These are phyloP conservation scores for Lagria hirta DNA, from an alignment of 2,888 invertebrate species.

Conservation along the genomic window DNA sequence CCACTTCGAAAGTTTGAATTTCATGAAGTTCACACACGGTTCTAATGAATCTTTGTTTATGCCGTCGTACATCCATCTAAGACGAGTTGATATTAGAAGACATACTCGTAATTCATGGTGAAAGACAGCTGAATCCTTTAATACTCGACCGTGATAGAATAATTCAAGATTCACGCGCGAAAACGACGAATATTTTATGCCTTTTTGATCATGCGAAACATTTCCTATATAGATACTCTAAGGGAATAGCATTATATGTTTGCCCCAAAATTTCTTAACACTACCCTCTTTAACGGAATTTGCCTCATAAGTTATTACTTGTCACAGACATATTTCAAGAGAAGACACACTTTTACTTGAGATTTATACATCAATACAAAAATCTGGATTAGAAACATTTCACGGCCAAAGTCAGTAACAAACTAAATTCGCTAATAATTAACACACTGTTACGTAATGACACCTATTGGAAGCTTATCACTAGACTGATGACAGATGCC, in stretches of 20 bases:
- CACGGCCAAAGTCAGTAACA: too few species aligned
- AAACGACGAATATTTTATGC: constrained; percentile 21
- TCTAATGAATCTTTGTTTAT: constrained; percentile 27
- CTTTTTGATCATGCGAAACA: constrained; percentile 25
- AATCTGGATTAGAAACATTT: too few species aligned
- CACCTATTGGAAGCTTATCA: too few species aligned
- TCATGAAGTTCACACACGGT: too few species aligned
- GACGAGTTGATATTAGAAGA: constrained; percentile 22
- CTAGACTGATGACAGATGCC: too few species aligned
- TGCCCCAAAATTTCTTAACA: constrained; percentile 27
- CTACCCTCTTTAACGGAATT: constrained; percentile 29
- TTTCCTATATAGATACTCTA: constrained; percentile 20
- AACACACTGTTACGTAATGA: too few species aligned
- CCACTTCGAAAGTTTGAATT: too few species aligned
- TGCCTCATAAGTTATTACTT: constrained; percentile 27
- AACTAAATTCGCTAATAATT: too few species aligned
- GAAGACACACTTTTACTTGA: too few species aligned
- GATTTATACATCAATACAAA: too few species aligned
- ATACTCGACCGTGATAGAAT: constrained; percentile 15
- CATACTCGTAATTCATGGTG: constrained; percentile 20
- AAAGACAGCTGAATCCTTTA: constrained; percentile 19
- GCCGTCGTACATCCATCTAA: constrained; percentile 23
- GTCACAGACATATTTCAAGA: constrained; percentile 25
- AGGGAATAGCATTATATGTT: constrained; percentile 26
- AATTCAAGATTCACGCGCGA: constrained; percentile 17